phyloP scores from a whole-genome alignment of 2,797 vertebrate genomes.

The Anableps anableps region DNA sequence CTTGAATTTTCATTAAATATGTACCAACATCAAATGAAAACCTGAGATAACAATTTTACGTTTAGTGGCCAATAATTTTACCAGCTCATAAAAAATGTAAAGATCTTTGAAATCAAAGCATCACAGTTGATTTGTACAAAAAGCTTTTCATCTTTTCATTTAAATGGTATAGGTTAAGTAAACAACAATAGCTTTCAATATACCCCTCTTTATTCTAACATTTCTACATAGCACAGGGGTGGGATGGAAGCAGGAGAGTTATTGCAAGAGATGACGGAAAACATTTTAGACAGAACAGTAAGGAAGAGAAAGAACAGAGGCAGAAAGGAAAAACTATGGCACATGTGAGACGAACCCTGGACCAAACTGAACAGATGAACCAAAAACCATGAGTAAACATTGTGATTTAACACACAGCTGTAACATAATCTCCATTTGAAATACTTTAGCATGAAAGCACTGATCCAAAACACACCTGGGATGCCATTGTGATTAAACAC shows the following conservation, averaged over 20 bases:
- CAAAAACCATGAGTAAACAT: background rate
- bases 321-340: background rate
- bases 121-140: background rate
- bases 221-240: background rate
- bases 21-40: background rate
- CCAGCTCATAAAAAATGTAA: background rate
- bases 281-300: background rate
- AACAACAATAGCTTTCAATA: slow-evolving; percentile 3
- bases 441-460: background rate
- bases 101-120: background rate
- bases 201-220: slow-evolving; percentile 3
- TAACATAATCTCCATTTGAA: slow-evolving; percentile 5
- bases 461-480: slow-evolving; percentile 31
- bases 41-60: no score
- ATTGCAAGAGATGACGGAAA: background rate
- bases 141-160: background rate
- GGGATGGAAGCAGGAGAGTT: background rate
- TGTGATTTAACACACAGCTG: background rate
- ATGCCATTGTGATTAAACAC: slow-evolving; percentile 37
- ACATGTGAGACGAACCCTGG: background rate
- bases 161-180: slow-evolving; percentile 18
- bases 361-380: background rate
- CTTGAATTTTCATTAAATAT: background rate
- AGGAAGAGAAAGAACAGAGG: background rate
- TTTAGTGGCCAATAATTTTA: background rate